phyloP scores from a whole-genome alignment of 1,140 invertebrate genomes.

The Brachionus rotundiformis region DNA sequence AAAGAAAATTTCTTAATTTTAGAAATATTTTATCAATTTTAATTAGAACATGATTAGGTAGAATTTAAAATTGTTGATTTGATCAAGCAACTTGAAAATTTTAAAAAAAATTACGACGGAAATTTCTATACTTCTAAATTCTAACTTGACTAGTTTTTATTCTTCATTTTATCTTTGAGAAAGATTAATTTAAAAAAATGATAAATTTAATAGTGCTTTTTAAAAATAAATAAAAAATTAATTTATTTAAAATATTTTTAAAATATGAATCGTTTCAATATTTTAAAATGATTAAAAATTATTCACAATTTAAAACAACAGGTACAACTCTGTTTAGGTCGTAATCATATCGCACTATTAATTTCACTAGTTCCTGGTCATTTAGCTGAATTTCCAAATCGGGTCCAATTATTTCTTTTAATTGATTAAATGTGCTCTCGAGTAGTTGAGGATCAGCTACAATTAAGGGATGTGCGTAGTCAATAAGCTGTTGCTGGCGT shows the following conservation, averaged over 20 bases:
- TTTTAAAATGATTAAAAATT: background rate
- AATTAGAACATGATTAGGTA: too few species aligned
- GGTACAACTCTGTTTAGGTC: constrained; percentile 46
- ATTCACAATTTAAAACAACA: constrained; percentile 38
- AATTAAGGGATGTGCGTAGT: constrained; percentile 44
- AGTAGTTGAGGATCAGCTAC: constrained; percentile 39
- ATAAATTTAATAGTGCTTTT: too few species aligned
- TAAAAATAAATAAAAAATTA: background rate
- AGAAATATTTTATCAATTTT: too few species aligned
- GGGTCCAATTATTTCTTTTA: constrained; percentile 31
- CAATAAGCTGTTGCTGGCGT: background rate
- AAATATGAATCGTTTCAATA: background rate
- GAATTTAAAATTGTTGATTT: too few species aligned
- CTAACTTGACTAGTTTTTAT: too few species aligned
- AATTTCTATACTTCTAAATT: too few species aligned
- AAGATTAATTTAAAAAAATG: too few species aligned
- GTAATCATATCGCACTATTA: constrained; percentile 12
- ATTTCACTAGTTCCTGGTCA: constrained; percentile 34
- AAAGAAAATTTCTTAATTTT: too few species aligned
- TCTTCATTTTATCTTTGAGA: too few species aligned
- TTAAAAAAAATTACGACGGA: too few species aligned
- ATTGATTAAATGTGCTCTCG: background rate
- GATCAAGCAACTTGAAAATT: too few species aligned
- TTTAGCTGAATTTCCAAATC: background rate
- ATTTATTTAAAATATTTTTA: background rate